Conservation (phyloP, 2,797 vertebrate genomes). For the Furcifer pardalis region DNA sequence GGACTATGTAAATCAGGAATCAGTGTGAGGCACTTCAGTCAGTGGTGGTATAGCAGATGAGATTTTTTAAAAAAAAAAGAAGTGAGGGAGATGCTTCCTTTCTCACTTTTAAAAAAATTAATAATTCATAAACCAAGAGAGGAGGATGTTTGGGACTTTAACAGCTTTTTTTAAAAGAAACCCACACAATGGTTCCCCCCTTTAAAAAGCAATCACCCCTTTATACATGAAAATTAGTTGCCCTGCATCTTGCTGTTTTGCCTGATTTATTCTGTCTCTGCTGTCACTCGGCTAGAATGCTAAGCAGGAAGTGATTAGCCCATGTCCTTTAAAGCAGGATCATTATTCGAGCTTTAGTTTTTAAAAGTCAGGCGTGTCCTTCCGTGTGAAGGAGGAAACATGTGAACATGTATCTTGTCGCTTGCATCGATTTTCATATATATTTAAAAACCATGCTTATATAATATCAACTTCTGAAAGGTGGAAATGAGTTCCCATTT, state of each 20-base stretch:
- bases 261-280: constrained; percentile 86
- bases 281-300: constrained; percentile 81
- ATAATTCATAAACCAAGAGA: constrained; percentile 87
- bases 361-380: constrained; percentile 73
- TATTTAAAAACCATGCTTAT: constrained; percentile 32
- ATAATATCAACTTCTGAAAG: constrained; percentile 36
- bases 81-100: constrained; percentile 74
- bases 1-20: constrained; percentile 87
- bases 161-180: constrained; percentile 59
- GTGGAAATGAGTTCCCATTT: constrained; percentile 37
- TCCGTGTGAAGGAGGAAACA: constrained; percentile 67
- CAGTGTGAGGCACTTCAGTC: constrained; percentile 83
- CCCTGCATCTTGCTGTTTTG: constrained; percentile 87
- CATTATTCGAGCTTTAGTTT: constrained; percentile 79
- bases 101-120: constrained; percentile 74
- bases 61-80: constrained; percentile 68
- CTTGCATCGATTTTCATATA: constrained; percentile 48
- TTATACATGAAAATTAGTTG: constrained; percentile 94
- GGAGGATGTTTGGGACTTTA: constrained; percentile 82
- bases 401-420: constrained; percentile 48
- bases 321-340: constrained; percentile 81
- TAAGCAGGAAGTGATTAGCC: constrained; percentile 82
- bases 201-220: constrained; percentile 87
- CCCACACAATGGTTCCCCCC: constrained; percentile 76
- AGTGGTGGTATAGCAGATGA: constrained; percentile 82